Base-by-base conservation (phyloP, 2,797 vertebrate species). In the Myotis pilosus region DNA sequence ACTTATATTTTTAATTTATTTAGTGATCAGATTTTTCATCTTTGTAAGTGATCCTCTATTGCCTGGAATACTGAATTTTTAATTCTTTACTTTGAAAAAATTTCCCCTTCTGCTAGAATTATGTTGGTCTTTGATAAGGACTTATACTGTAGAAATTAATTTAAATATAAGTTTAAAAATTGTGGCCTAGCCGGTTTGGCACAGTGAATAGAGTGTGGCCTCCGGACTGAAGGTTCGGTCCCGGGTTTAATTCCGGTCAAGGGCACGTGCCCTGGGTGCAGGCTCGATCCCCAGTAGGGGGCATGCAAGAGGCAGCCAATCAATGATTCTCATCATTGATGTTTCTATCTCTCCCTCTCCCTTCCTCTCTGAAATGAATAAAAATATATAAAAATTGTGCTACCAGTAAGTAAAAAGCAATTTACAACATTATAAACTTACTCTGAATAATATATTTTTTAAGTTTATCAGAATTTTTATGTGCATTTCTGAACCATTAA, bases 1-100 rank as follows among this genome's bases (percentile, higher is more conserved):
- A 25, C 13, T 96, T 95, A 87, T n/a, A 22, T 28, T 93, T 92
- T 92, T 66, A 33, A 66, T 93, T 87, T 84, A 69, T 69, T 88
- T 89, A 86, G 6, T n/a, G 8, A 62, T 86, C 72, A 44, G 11
- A 64, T 86, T 72, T 13, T 91, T 95, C 19, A 81, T 87, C 28
- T 71, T 84, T 91, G 4, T 85, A 89, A 82, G 23, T 84, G 36
- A 74, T 85, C 22, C 22, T 91, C 91, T 87, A 16, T 94, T 95
- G 13, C 33, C 28, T 87, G 2, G 94, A 83, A 69, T 90, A 94
- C 23, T 80, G 41, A 69, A 74, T 62, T 97, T 97, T 87, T 64
- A 86, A 68, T 87, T 89, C n/a, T 74, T 68, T 51, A 23, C 11
- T 80, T 86, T 33, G 23, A 69, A 93, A 41, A 41, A n/a, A 1